These are phyloP conservation scores for Chrysopa pallens DNA, from an alignment of 1,140 invertebrate genomes.

Conservation along the genomic window DNA sequence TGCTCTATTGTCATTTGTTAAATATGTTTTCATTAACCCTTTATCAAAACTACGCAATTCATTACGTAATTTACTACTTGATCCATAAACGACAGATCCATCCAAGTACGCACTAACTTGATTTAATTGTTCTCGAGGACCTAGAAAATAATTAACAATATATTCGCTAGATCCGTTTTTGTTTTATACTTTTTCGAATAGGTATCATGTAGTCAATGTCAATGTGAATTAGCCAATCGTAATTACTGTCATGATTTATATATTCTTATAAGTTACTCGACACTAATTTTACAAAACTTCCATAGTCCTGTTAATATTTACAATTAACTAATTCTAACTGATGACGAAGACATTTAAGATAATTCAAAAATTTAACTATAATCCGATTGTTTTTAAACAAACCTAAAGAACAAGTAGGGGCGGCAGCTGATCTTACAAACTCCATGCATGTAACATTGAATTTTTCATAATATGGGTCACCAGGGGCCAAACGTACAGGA, in stretches of 20 bases:
- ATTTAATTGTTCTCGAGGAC: slow-evolving; percentile 73
- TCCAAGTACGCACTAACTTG: slow-evolving; percentile 83
- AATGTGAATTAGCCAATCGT: no score
- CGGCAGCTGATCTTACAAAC: slow-evolving; percentile 66
- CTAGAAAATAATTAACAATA: slow-evolving; percentile 22
- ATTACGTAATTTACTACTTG: slow-evolving; percentile 27
- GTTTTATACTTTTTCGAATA: not conserved
- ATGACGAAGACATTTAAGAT: not conserved
- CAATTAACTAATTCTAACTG: slow-evolving; percentile 17
- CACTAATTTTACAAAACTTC: not conserved
- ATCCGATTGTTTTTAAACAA: no score
- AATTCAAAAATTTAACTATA: no score
- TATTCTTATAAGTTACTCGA: not conserved
- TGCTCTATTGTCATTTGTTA: slow-evolving; percentile 38
- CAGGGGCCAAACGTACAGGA: slow-evolving; percentile 42
- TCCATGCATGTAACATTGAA: slow-evolving; percentile 61
- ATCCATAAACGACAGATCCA: slow-evolving; percentile 72
- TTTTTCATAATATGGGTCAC: slow-evolving; percentile 47
- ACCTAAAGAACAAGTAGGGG: slow-evolving; percentile 69
- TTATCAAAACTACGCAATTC: slow-evolving; percentile 32
- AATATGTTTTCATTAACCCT: slow-evolving; percentile 43
- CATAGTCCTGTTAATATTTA: not conserved
- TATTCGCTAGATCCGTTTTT: not conserved
- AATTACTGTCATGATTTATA: no score
- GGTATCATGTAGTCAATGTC: not conserved